Base-by-base conservation (phyloP, 2,113 vertebrate genomes). In the Lichenostomus cassidix region DNA sequence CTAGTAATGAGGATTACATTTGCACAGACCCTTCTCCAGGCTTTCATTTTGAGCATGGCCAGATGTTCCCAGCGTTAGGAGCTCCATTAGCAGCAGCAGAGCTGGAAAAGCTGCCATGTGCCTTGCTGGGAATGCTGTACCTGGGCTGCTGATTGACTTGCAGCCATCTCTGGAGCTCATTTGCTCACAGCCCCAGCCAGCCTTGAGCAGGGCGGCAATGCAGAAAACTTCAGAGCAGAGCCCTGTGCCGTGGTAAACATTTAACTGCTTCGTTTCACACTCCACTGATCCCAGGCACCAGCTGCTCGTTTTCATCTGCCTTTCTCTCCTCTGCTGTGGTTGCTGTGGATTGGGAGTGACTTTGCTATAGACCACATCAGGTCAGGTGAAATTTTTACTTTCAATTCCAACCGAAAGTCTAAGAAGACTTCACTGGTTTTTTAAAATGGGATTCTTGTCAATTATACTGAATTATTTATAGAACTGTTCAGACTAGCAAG, bases 201-300 rank as follows among this genome's bases (percentile, higher is more conserved):
- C 78, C 84, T 75, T 29, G 77, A 78, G 80, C 49, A 2, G 4
- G 44, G 41, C 94, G 74, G 63, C 86, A 39, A 7, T 20, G 50
- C 50, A 70, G 74, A 47, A 18, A 62, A n/a, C 42, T 41, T 24
- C 63, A 49, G 80, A 73, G 93, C 70, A 42, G 46, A 76, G n/a
- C 5, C 71, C 87, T 11, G 69, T 79, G 2, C 68, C 17, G 50
- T 18, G 92, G 78, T 58, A 53, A 92, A 71, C 63, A 68, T 68
- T 80, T n/a, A 83, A 70, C 86, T 52, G 78, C 82, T 77, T 44
- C 9, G 24, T 91, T 93, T 94, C 74, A 92, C 79, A 78, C 64
- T n/a, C 92, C 49, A 2, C 47, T 55, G 89, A 4, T 58, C 75
- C 53, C 71, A 31, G 68, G 78, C 63, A 89, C 35, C 90, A 78